Conservation (phyloP, 1,140 invertebrate species). For the Drosophila ambigua region DNA sequence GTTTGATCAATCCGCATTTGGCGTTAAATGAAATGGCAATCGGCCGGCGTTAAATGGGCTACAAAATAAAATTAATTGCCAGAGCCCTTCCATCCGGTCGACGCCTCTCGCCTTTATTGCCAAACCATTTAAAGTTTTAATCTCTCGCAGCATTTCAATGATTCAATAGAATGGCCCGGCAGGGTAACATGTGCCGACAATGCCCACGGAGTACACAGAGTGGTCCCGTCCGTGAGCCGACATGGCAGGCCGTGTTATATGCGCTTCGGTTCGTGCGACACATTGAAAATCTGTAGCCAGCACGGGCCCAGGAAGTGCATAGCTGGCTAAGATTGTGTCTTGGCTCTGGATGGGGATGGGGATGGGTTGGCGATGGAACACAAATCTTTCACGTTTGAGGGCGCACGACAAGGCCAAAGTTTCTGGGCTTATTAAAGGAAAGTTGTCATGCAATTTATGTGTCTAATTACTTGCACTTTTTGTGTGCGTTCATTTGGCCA, state of each 20-base stretch:
- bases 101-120: constrained; percentile 32
- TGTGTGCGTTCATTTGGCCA: constrained; percentile 37
- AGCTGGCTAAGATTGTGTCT: not conserved
- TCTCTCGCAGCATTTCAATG: constrained; percentile 49
- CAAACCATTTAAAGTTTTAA: constrained; percentile 69
- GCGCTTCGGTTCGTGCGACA: constrained; percentile 45
- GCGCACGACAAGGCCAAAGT: constrained; percentile 1
- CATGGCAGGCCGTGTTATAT: constrained; percentile 46
- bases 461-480: constrained; percentile 73
- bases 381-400: constrained; percentile 11
- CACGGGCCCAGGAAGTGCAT: constrained; percentile 42
- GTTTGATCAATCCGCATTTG: constrained; percentile 41
- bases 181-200: constrained; percentile 57
- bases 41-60: constrained; percentile 47
- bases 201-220: constrained; percentile 11
- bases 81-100: constrained; percentile 31
- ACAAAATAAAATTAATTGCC: constrained; percentile 64
- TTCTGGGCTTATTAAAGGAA: constrained; percentile 8
- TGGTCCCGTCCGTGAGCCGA: constrained; percentile 22
- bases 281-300: constrained; percentile 35
- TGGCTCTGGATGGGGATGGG: too few relatives aligned
- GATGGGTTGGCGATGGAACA: not conserved
- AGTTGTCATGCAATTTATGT: constrained; percentile 73
- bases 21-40: constrained; percentile 52
- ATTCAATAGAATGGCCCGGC: constrained; percentile 15